A percentile compares a stretch with the other conserved stretches of the same genome.
These are phyloP conservation scores for Drosophila bocqueti DNA, from an alignment of 1,140 invertebrate genomes.

Conservation along the genomic window DNA sequence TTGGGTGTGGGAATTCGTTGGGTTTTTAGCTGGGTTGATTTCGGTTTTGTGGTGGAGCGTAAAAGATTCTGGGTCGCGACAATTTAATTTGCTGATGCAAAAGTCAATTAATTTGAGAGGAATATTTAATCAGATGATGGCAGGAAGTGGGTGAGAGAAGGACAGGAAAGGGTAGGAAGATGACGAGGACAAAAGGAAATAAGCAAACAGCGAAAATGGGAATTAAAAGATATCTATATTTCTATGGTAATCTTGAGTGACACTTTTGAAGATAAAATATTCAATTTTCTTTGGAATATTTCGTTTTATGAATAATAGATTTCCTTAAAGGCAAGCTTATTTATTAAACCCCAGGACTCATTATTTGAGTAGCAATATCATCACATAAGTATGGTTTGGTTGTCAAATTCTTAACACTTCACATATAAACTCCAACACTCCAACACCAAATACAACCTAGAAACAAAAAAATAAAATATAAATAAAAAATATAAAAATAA, in stretches of 20 bases:
- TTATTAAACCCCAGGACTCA: not conserved
- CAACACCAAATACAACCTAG: not conserved
- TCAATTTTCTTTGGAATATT: not conserved
- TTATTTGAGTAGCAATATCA: not conserved
- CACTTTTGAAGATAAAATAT: not conserved
- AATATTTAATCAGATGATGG: conserved; percentile 39
- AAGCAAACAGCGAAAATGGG: not conserved
- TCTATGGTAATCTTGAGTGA: not conserved
- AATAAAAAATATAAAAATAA: not conserved
- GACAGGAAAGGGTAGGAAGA: not conserved
- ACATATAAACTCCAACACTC: not conserved
- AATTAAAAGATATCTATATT: conserved; percentile 1
- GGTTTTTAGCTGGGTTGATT: conserved; percentile 12
- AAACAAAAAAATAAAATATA: not conserved
- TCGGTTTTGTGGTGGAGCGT: conserved; percentile 35
- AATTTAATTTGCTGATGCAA: conserved; percentile 52
- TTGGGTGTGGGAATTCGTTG: not conserved
- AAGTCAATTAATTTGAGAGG: conserved; percentile 49
- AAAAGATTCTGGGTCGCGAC: conserved; percentile 45
- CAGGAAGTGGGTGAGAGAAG: conserved; percentile 5
- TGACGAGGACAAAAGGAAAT: conserved; percentile 8
- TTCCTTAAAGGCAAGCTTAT: not conserved
- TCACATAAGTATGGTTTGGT: not conserved
- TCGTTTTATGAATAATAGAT: not conserved
- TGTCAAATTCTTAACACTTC: not conserved